Evolutionary conservation across 2,113 vertebrate genomes (phyloP).

Genomic region (Condylura cristata): DNA sequence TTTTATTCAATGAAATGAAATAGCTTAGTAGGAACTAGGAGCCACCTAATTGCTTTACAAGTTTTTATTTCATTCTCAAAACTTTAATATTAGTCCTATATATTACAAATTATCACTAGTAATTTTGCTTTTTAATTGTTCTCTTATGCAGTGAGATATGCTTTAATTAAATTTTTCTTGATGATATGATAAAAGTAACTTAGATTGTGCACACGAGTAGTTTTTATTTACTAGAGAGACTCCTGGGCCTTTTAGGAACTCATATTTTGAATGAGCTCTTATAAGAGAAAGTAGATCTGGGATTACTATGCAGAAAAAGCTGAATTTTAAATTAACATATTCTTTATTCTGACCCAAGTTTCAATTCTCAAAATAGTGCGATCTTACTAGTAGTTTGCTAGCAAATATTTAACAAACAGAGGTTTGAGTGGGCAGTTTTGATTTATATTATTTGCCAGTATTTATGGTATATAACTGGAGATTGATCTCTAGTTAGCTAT

Average conservation of each 20-base stretch:
- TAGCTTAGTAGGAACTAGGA: neutral
- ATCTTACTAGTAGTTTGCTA: neutral
- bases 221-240: neutral
- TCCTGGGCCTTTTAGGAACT: neutral
- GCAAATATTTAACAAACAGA: neutral
- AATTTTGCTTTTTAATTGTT: constrained; percentile 42
- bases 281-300: neutral
- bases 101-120: constrained; percentile 30
- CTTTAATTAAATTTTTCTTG: constrained; percentile 42
- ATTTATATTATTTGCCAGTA: neutral
- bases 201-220: neutral
- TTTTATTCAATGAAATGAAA: neutral
- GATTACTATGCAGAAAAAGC: neutral
- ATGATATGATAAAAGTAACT: constrained; percentile 42
- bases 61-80: constrained; percentile 52
- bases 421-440: neutral
- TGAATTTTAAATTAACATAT: neutral
- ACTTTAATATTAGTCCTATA: neutral
- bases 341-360: neutral
- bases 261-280: neutral
- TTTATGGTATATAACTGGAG: neutral
- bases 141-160: constrained; percentile 11
- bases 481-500: neutral
- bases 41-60: neutral
- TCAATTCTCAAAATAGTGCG: neutral